These are phyloP conservation scores for Bombus waltoni DNA, from an alignment of 1,140 invertebrate species.

Conservation along the genomic window DNA sequence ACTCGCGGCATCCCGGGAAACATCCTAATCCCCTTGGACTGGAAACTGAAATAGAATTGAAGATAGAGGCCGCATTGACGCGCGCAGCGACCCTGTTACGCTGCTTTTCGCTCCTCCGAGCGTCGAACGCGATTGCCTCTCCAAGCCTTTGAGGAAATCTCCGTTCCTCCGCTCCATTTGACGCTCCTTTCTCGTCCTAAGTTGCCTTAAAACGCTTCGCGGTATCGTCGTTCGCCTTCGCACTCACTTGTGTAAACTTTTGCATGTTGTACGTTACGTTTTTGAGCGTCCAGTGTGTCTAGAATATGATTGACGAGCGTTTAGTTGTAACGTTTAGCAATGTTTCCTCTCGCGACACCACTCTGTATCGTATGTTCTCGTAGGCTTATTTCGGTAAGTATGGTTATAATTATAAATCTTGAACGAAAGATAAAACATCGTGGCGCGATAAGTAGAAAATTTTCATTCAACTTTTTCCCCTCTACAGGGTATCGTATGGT, in stretches of 20 bases:
- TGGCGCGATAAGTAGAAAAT: not conserved
- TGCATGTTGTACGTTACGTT: not conserved
- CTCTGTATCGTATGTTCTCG: not conserved
- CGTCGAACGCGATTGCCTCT: constrained; percentile 15
- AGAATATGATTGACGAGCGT: not conserved
- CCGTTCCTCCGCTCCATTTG: not conserved
- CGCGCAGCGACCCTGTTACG: not conserved
- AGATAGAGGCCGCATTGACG: constrained; percentile 25
- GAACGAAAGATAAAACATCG: too few relatives aligned
- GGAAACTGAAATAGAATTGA: constrained; percentile 47
- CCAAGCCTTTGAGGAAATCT: not conserved
- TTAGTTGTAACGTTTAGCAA: not conserved
- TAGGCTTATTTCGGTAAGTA: not conserved
- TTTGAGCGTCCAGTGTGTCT: not conserved
- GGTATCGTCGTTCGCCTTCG: not conserved
- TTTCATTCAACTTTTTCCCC: not conserved
- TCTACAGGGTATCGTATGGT: not conserved
- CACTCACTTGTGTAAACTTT: not conserved
- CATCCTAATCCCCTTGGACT: constrained; percentile 39
- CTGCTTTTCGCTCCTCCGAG: not conserved
- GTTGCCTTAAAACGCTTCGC: not conserved
- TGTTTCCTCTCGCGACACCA: not conserved
- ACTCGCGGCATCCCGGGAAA: constrained; percentile 28
- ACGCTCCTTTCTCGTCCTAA: not conserved
- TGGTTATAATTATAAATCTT: not conserved